Base-by-base conservation (phyloP, 2,797 vertebrate genomes). In the Nannoperca obscura region DNA sequence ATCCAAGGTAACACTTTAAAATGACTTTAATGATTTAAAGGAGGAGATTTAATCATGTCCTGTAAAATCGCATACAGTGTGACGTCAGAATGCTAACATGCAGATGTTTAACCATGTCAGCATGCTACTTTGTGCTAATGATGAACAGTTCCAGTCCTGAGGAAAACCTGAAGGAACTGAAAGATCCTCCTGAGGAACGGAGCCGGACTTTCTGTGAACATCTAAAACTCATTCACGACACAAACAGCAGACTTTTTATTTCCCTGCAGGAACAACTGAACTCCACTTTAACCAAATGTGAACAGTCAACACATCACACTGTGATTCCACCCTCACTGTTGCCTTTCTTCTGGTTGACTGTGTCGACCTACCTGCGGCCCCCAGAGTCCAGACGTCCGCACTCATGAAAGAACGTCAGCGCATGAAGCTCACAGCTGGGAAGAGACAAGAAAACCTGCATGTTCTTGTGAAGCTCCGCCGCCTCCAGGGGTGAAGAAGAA, bases 391-490 rank as follows among this genome's bases (percentile, higher is more conserved):
- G n/a, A 54, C 65, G 59, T 78, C 79, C 71, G 36, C 60, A 3
- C 55, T 79, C 50, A 47, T 66, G 72, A 75, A 46, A 75, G 22
- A 22, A 62, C 49, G 79, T 84, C 76, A 79, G 57, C 17, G 20
- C 55, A 52, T 4, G 13, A 30, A 69, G 63, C 70, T 81, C 64
- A 49, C 44, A 76, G 65, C 61, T 76, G 59, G 71, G 61, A 76
- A 76, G 70, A 71, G 77, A 84, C 83, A 67, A 84, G 54, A 53
- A 59, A 82, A 36, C 59, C 50, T 75, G 78, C 63, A 20, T 2
- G 8, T 3, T 71, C 75, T 47, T 30, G 32, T 74, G 30, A 62
- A 54, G 71, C 22, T 71, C 8, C 71, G 19, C 40, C 5, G 27
- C 52, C 84, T 80, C 69, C 36, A 36, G 76, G 74, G 55, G 17